These are phyloP conservation scores for Babyrousa celebensis DNA, from an alignment of 2,797 vertebrate species.

Conservation along the genomic window DNA sequence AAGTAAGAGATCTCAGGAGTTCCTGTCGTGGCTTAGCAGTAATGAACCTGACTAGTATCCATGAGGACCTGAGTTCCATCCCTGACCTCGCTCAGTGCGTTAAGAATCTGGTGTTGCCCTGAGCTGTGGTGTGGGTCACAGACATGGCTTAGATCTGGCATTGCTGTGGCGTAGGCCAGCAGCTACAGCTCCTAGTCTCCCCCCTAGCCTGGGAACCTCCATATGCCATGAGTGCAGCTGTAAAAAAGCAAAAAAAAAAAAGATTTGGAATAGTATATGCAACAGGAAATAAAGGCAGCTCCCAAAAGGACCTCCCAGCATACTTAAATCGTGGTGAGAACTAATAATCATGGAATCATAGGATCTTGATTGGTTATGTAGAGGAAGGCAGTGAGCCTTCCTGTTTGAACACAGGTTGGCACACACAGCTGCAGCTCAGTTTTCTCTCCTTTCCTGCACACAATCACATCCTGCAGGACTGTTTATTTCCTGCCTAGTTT, in stretches of 20 bases:
- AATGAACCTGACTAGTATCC: too few species aligned
- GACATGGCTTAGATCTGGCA: too few species aligned
- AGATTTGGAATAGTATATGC: neutral
- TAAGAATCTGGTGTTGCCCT: too few species aligned
- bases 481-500: conserved; percentile 71
- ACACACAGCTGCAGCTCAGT: conserved; percentile 86
- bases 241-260: neutral
- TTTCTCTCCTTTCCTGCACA: conserved; percentile 87
- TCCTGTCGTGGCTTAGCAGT: too few species aligned
- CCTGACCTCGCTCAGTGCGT: too few species aligned
- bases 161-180: too few species aligned
- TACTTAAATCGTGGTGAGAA: neutral
- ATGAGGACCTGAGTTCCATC: too few species aligned
- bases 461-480: conserved; percentile 68
- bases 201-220: too few species aligned
- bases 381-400: conserved; percentile 72
- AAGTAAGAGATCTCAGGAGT: neutral
- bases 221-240: too few species aligned
- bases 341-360: neutral
- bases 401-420: conserved; percentile 85
- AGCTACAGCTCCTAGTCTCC: too few species aligned
- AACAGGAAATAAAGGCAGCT: neutral
- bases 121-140: too few species aligned
- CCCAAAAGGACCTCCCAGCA: neutral
- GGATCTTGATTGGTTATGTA: neutral